phyloP scores from a whole-genome alignment of 2,797 vertebrate species.

The Pygocentrus nattereri region DNA sequence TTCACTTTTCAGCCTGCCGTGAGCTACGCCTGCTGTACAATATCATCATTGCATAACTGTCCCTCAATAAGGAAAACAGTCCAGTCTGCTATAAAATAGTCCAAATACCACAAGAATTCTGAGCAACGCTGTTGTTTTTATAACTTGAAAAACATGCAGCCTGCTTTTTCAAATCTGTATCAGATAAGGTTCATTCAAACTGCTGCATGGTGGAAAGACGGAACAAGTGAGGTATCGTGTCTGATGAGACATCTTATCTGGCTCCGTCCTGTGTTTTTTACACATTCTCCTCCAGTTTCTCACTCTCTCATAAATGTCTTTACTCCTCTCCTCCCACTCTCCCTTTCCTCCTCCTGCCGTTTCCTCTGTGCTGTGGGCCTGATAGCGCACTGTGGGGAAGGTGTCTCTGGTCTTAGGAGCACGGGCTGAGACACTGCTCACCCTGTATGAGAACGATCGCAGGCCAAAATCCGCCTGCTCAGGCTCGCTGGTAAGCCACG shows the following conservation, averaged over 20 bases:
- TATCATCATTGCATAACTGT: conserved; percentile 19
- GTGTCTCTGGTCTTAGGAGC: conserved; percentile 82
- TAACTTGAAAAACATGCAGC: conserved; percentile 1
- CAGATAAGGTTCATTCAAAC: neutral
- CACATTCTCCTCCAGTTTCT: conserved; percentile 8
- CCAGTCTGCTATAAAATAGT: conserved; percentile 11
- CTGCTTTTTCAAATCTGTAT: neutral
- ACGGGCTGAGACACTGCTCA: conserved; percentile 83
- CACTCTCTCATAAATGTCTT: conserved; percentile 40
- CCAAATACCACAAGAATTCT: conserved; percentile 20
- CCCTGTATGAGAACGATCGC: conserved; percentile 87
- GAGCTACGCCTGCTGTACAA: conserved; percentile 6
- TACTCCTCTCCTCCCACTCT: conserved; percentile 37
- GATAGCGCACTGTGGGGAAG: conserved; percentile 84
- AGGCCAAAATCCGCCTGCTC: conserved; percentile 75
- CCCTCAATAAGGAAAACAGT: neutral
- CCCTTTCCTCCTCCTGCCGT: conserved; percentile 44
- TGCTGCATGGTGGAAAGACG: neutral
- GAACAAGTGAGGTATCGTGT: neutral
- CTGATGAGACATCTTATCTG: neutral
- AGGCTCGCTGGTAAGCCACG: conserved; percentile 77
- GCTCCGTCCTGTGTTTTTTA: neutral
- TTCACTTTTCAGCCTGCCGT: conserved; percentile 17
- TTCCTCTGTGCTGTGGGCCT: conserved; percentile 32
- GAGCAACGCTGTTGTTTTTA: conserved; percentile 9